These are phyloP conservation scores for Lasioglossum leucozonium DNA, from an alignment of 2,888 invertebrate genomes.

Conservation along the genomic window DNA sequence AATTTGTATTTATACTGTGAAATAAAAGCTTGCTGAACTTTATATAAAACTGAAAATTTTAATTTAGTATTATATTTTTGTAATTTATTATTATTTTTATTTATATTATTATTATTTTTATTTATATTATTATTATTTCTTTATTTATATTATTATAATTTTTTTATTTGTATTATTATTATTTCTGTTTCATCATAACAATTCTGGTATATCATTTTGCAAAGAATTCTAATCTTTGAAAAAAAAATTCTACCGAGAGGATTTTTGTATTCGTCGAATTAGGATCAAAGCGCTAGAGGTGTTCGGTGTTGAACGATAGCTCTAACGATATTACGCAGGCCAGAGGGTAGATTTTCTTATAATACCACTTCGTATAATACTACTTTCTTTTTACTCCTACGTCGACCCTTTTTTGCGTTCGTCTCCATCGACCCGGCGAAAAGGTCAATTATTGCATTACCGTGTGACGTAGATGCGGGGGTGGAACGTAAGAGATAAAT, in stretches of 20 bases:
- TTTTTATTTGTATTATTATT: no score
- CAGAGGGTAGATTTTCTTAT: neutral
- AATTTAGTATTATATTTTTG: no score
- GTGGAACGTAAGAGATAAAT: conserved; percentile 42
- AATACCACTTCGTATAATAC: conserved; percentile 2
- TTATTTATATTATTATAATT: no score
- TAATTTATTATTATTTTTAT: no score
- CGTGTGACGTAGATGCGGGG: conserved; percentile 49
- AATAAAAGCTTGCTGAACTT: neutral
- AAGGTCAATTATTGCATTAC: conserved; percentile 57
- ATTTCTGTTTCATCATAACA: no score
- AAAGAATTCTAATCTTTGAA: neutral
- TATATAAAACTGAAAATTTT: neutral
- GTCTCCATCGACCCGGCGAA: conserved; percentile 39
- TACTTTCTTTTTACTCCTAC: conserved; percentile 15
- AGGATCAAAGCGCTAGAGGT: neutral
- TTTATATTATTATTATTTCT: no score
- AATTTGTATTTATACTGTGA: no score
- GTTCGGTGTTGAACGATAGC: neutral
- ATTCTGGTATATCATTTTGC: no score
- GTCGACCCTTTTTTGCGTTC: conserved; percentile 43
- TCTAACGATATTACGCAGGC: neutral
- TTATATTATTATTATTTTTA: no score
- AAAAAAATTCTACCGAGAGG: neutral
- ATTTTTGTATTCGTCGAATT: neutral